These are phyloP conservation scores for Toxostoma redivivum DNA, from an alignment of 2,113 vertebrate species.

Conservation along the genomic window DNA sequence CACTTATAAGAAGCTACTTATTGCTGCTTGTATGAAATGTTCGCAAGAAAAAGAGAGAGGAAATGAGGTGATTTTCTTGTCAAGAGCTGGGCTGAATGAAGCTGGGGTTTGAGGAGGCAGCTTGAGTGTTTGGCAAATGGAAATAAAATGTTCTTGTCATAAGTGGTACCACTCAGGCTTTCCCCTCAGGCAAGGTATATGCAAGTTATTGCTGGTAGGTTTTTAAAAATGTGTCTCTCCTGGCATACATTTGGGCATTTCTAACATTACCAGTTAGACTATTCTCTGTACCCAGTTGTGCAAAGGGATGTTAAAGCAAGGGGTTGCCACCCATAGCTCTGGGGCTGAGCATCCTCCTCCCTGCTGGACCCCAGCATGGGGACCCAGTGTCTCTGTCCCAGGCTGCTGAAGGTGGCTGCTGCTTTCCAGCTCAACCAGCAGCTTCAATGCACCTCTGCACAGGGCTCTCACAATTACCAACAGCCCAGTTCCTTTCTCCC, in stretches of 20 bases:
- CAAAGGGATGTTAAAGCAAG: neutral
- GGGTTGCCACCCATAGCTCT: neutral
- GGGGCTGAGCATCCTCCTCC: neutral
- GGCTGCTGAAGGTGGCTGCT: neutral
- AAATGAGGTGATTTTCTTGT: neutral
- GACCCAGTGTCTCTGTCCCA: rapidly evolving
- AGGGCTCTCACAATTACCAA: neutral
- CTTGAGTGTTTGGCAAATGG: neutral
- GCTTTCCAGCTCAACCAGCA: neutral
- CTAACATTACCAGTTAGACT: neutral
- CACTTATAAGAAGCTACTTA: neutral
- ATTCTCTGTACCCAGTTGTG: neutral
- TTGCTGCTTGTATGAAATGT: neutral
- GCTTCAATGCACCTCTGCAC: neutral
- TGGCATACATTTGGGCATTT: neutral
- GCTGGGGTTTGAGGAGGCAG: neutral
- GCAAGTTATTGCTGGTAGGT: neutral
- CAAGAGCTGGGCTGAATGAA: neutral
- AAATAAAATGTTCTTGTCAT: neutral
- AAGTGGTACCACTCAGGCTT: neutral
- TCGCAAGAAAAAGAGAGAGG: neutral
- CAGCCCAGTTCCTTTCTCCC: neutral
- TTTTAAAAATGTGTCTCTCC: neutral
- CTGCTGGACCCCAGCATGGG: rapidly evolving
- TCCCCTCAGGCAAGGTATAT: neutral